Conservation (phyloP, 2,113 vertebrate species). For the Microcebus murinus region DNA sequence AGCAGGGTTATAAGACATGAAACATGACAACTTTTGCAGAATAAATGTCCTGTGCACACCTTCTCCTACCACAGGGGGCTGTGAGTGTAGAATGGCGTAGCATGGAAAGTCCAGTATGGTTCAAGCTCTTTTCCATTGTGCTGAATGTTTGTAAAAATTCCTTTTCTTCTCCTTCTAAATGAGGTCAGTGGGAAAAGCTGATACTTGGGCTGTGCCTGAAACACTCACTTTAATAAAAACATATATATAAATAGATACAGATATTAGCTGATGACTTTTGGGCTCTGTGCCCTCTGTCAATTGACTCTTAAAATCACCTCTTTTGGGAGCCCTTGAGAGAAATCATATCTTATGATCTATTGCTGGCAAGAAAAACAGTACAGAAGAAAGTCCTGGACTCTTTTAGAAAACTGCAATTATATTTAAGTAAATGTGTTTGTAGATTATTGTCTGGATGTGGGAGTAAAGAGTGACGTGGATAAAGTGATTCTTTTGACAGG, state of each 20-base stretch:
- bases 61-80: background rate
- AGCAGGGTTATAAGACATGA: background rate
- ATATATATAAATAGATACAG: conserved; percentile 46
- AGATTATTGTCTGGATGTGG: conserved; percentile 10
- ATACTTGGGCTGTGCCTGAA: conserved; percentile 47
- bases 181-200: conserved; percentile 51
- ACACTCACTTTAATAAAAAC: conserved; percentile 59
- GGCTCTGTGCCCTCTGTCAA: conserved; percentile 57
- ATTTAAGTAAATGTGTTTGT: conserved; percentile 65
- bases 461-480: background rate
- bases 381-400: conserved; percentile 44
- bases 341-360: conserved; percentile 57
- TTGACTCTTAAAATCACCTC: conserved; percentile 59
- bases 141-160: conserved; percentile 7
- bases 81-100: no score
- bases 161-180: conserved; percentile 49
- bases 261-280: conserved; percentile 34
- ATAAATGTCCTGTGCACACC: no score
- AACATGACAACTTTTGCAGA: background rate
- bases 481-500: conserved; percentile 8
- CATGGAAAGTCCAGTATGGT: rapidly evolving
- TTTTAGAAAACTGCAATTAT: conserved; percentile 41
- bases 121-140: background rate
- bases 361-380: conserved; percentile 55
- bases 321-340: conserved; percentile 56